Conservation (phyloP, 1,140 invertebrate genomes). For the Plectus sambesii region DNA sequence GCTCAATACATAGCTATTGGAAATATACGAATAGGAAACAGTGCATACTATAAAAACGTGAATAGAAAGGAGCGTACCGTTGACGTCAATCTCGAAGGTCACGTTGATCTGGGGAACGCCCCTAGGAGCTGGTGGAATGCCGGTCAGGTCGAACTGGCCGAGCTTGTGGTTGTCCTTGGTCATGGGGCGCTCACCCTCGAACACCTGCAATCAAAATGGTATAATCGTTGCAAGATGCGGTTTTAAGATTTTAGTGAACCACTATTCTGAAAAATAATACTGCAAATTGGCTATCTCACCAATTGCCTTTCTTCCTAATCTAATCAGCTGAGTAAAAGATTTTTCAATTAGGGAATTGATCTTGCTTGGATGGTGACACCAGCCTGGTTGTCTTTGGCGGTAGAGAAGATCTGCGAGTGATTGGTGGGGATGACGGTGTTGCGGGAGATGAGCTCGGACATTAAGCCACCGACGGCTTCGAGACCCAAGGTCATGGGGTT, state of each 20-base stretch:
- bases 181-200: constrained; percentile 95
- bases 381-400: constrained; percentile 93
- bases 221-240: too few relatives aligned
- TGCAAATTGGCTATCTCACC: not conserved
- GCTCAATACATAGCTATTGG: constrained; percentile 1
- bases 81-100: constrained; percentile 6
- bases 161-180: constrained; percentile 96
- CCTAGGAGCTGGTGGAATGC: constrained; percentile 89
- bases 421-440: too few relatives aligned
- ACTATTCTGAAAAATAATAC: not conserved
- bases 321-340: too few relatives aligned
- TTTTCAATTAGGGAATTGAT: too few relatives aligned
- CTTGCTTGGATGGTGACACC: constrained; percentile 89
- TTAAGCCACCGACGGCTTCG: constrained; percentile 94
- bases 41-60: not conserved
- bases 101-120: constrained; percentile 87
- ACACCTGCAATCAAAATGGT: constrained; percentile 57
- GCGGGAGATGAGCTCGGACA: too few relatives aligned
- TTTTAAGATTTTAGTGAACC: not conserved
- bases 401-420: constrained; percentile 96
- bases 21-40: too few relatives aligned
- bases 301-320: too few relatives aligned
- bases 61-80: too few relatives aligned
- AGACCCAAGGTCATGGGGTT: constrained; percentile 94
- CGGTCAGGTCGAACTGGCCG: constrained; percentile 95